Evolutionary conservation across 2,797 vertebrate genomes (phyloP).

Genomic region (Cossypha dichroa): DNA sequence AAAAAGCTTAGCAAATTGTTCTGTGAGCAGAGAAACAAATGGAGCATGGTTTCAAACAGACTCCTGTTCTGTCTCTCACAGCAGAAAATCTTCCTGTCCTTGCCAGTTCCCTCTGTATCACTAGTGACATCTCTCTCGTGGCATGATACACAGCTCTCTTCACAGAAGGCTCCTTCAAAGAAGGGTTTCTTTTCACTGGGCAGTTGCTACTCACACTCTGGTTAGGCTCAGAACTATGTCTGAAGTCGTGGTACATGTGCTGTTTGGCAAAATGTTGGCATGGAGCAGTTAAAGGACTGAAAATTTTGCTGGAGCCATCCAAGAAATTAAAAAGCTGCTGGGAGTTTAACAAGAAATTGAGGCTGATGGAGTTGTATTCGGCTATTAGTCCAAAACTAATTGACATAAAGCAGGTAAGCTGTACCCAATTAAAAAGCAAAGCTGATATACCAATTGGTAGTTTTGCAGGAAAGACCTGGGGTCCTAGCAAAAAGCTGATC

Average conservation of each 20-base stretch:
- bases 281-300: not conserved
- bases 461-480: not conserved
- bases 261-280: not conserved
- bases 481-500: not conserved
- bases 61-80: not conserved
- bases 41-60: not conserved
- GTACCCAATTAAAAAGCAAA: not conserved
- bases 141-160: accelerated
- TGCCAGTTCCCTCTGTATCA: not conserved
- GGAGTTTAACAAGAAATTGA: not conserved
- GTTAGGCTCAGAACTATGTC: not conserved
- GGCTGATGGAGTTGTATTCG: not conserved
- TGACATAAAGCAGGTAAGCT: not conserved
- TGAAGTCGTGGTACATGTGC: accelerated
- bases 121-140: not conserved
- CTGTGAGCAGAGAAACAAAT: not conserved
- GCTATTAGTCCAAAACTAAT: not conserved
- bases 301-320: not conserved
- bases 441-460: not conserved
- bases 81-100: not conserved
- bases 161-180: not conserved
- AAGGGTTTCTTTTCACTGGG: not conserved
- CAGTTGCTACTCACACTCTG: not conserved
- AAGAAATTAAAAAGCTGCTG: not conserved
- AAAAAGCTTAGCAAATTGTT: not conserved